Base-by-base conservation (phyloP, 2,888 invertebrate species). In the Eupithecia tripunctaria region DNA sequence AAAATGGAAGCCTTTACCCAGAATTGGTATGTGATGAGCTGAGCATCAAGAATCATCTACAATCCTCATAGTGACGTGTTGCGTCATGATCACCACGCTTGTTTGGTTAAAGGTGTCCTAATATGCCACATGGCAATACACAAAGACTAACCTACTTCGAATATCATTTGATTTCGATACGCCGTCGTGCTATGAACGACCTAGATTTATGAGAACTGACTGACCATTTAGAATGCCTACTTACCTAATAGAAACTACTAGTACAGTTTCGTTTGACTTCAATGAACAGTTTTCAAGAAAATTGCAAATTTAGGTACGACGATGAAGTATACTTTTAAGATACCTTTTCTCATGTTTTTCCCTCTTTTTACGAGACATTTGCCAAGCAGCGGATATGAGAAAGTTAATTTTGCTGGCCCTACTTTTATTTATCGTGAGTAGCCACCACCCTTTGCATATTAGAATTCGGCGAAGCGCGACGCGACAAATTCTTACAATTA, bases 391-490 rank as follows among this genome's bases (percentile, higher is more conserved):
- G 25, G 29, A n/a, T 62, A 32, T 59, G 8, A 32, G 10, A n/a
- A 21, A 56, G 56, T 29, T 0, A 51, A 27, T 67, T 41, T 64
- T 72, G 72, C 66, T 47, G 43, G 67, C 73, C 56, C 68, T 77
- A 73, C 73, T 60, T 67, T 29, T 66, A 41, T 66, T 66, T 41
- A 65, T 62, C 29, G 21, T 38, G 29, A 62, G 15, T 25, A 25
- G 60, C 32, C 63, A 60, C 51, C 64, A 56, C 71, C 68, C 67
- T 74, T 72, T 68, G 68, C 62, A 62, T 67, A 68, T 72, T 72
- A 67, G 69, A 72, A 75, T 69, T 72, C 73, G 72, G 72, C 69
- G 67, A 68, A 71, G 71, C 73, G 64, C n/a, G 66, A 71, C 75
- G 38, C 56, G 56, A 25, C 51, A 66, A 65, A 25, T 70, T 72